Conservation (phyloP, 1,140 invertebrate genomes). For the Tyrophagus putrescentiae region DNA sequence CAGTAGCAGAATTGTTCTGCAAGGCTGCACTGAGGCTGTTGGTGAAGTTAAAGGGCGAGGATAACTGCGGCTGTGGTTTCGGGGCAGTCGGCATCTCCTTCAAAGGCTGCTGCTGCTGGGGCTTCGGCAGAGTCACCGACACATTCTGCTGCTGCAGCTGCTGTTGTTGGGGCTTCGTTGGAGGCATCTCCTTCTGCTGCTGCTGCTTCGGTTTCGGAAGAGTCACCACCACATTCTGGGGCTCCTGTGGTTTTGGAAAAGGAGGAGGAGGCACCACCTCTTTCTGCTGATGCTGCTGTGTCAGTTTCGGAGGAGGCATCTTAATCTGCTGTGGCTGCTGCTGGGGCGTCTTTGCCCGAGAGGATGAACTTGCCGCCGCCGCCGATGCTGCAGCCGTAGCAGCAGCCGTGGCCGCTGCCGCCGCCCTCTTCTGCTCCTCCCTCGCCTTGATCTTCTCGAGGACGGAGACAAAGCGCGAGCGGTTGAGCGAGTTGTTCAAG, state of each 20-base stretch:
- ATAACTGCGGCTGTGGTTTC: not conserved
- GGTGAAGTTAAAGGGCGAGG: not conserved
- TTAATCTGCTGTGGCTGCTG: too few species aligned
- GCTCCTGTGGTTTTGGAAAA: too few species aligned
- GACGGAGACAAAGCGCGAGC: conserved; percentile 18
- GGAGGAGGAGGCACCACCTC: too few species aligned
- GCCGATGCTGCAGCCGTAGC: not conserved
- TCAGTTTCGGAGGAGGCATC: too few species aligned
- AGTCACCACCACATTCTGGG: too few species aligned
- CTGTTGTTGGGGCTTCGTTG: not conserved
- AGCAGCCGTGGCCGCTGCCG: not conserved
- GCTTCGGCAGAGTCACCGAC: not conserved
- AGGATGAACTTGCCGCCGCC: too few species aligned
- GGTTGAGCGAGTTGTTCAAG: conserved; percentile 1
- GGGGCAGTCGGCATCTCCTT: not conserved
- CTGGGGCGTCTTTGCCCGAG: too few species aligned
- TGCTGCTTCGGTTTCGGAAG: too few species aligned
- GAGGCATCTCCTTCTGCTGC: too few species aligned
- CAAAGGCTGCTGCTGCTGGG: not conserved
- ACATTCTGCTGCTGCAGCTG: not conserved
- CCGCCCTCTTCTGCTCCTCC: not conserved
- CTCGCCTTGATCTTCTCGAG: conserved; percentile 19
- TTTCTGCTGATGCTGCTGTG: too few species aligned
- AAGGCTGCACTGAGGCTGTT: not conserved
- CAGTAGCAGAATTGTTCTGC: too few species aligned